Percentiles rank a stretch among this genome's conserved stretches.
phyloP scores from a whole-genome alignment of 2,888 invertebrate species.

The Ophonus ardosiacus region DNA sequence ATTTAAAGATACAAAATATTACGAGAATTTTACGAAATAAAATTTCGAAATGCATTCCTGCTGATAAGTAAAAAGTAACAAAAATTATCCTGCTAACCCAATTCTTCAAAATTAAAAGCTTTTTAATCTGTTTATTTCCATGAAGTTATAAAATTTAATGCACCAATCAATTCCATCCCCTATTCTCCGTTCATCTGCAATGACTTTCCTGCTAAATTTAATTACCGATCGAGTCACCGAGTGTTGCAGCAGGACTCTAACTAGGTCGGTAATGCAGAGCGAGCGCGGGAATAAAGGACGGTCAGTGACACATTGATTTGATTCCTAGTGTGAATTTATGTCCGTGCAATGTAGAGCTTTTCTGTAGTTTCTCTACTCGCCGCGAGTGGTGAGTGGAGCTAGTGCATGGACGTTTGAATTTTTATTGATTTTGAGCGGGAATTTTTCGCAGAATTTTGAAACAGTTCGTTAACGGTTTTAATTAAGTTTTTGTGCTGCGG shows the following conservation, averaged over 20 bases:
- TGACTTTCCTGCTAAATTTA: background rate
- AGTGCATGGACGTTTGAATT: background rate
- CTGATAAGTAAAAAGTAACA: no score
- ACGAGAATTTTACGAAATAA: no score
- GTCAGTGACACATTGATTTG: constrained; percentile 40
- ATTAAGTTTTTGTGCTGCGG: background rate
- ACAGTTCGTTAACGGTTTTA: background rate
- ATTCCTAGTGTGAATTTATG: constrained; percentile 11
- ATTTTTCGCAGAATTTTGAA: background rate
- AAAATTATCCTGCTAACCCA: no score
- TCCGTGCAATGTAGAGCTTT: background rate
- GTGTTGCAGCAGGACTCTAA: background rate
- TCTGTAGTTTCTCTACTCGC: constrained; percentile 11
- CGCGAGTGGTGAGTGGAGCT: background rate
- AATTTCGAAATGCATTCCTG: no score
- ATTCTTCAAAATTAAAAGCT: no score
- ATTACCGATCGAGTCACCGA: constrained; percentile 13
- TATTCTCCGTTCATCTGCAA: background rate
- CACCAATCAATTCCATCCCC: background rate
- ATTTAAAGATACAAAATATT: no score
- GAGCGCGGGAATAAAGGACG: background rate
- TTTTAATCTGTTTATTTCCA: no score
- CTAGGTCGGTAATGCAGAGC: background rate
- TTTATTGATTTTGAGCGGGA: constrained; percentile 18
- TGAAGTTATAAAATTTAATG: background rate